A percentile compares a stretch with the other conserved stretches of the same genome.
Conservation (phyloP, 2,888 invertebrate genomes). For the Bellardia bayeri region DNA sequence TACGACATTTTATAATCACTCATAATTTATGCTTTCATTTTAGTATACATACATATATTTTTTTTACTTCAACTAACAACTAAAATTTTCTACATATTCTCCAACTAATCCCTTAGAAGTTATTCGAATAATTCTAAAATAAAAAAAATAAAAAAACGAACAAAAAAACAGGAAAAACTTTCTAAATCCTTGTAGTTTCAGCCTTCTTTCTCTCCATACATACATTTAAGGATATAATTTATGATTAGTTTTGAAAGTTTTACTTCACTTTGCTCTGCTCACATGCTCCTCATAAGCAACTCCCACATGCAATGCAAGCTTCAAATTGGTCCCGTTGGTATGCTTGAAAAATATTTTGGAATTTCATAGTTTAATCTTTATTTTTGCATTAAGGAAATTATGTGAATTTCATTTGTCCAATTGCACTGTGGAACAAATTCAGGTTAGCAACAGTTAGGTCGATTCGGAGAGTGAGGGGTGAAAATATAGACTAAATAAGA, state of each 20-base stretch:
- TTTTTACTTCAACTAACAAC: slow-evolving; percentile 11
- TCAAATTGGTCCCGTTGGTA: slow-evolving; percentile 69
- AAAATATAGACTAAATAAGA: too few species aligned
- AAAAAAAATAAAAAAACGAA: too few species aligned
- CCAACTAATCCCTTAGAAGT: slow-evolving; percentile 58
- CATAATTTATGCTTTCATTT: slow-evolving; percentile 48
- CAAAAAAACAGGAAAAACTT: slow-evolving; percentile 15
- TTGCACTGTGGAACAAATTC: neutral
- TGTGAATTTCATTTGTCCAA: slow-evolving; percentile 60
- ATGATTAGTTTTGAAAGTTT: slow-evolving; percentile 68
- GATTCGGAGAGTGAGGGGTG: too few species aligned
- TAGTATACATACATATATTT: neutral
- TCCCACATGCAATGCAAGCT: slow-evolving; percentile 37
- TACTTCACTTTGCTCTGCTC: slow-evolving; percentile 13
- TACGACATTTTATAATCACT: slow-evolving; percentile 37
- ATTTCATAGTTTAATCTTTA: slow-evolving; percentile 53
- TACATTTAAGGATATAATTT: slow-evolving; percentile 64
- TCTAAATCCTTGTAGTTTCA: slow-evolving; percentile 28
- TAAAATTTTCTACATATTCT: slow-evolving; percentile 9
- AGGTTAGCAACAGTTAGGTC: too few species aligned
- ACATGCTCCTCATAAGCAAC: slow-evolving; percentile 20
- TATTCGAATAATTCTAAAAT: slow-evolving; percentile 53
- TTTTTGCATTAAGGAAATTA: slow-evolving; percentile 55
- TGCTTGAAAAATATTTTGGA: slow-evolving; percentile 51
- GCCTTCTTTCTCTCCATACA: slow-evolving; percentile 9